phyloP scores from a whole-genome alignment of 1,140 invertebrate species.

The Rhizoglyphus robini region DNA sequence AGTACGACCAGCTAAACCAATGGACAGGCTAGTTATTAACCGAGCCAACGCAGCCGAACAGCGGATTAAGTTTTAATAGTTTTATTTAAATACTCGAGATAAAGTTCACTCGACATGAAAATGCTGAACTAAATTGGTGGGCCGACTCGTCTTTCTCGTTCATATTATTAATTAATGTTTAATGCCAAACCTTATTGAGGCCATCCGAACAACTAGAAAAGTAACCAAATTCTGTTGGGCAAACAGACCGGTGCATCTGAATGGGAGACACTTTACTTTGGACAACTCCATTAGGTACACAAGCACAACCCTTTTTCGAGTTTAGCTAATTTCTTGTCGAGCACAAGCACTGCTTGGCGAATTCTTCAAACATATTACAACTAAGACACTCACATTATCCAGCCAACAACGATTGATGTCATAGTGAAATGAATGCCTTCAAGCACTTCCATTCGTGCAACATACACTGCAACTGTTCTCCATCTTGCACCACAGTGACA shows the following conservation, averaged over 20 bases:
- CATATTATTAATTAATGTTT: background rate
- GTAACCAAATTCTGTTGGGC: background rate
- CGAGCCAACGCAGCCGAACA: background rate
- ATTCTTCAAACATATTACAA: too few species aligned
- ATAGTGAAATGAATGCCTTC: slow-evolving; percentile 6
- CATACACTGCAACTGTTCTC: background rate
- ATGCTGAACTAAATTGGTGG: background rate
- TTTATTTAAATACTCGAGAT: slow-evolving; percentile 9
- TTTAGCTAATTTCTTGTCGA: too few species aligned
- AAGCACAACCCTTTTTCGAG: too few species aligned
- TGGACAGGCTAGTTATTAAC: background rate
- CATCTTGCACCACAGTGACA: background rate
- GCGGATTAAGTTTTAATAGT: slow-evolving; percentile 11
- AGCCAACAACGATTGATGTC: background rate
- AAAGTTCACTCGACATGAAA: background rate
- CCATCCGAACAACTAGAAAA: background rate
- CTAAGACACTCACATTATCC: background rate
- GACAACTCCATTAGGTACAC: too few species aligned
- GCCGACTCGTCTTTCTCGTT: background rate
- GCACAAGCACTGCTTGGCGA: too few species aligned
- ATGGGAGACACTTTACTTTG: too few species aligned
- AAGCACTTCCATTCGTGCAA: background rate
- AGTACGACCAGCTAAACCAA: too few species aligned
- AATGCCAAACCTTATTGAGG: background rate
- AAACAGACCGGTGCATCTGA: too few species aligned